phyloP scores from a whole-genome alignment of 2,113 vertebrate genomes.

The Thermophis baileyi region DNA sequence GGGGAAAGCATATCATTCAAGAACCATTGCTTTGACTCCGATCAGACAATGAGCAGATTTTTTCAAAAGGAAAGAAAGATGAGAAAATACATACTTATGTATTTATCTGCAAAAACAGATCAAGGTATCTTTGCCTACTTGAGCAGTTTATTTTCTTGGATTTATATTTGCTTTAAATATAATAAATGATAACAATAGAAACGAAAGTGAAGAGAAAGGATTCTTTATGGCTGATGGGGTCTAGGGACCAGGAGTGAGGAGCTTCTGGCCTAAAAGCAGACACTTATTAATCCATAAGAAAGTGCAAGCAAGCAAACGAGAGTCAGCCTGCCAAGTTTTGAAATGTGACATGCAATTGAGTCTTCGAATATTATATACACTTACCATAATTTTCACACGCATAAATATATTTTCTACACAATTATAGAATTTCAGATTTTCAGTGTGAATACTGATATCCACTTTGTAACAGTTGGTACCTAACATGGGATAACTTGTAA shows the following conservation, averaged over 20 bases:
- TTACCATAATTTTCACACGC: not conserved
- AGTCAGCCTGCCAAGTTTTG: not conserved
- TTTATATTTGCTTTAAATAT: not conserved
- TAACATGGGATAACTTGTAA: not conserved
- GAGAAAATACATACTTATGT: not conserved
- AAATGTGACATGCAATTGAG: not conserved
- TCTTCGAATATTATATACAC: not conserved
- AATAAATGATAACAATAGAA: not conserved
- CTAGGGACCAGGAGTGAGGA: not conserved
- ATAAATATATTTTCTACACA: not conserved
- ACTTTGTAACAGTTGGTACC: not conserved
- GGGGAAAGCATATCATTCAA: not conserved
- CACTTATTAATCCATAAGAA: not conserved
- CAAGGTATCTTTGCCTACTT: not conserved
- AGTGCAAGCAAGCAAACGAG: not conserved
- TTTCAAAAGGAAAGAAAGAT: slow-evolving; percentile 14
- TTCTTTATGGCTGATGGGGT: not conserved
- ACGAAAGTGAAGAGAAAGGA: not conserved
- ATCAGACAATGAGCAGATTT: not conserved
- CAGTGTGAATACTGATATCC: not conserved
- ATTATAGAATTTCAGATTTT: not conserved
- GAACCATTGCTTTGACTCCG: not conserved
- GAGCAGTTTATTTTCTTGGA: not conserved
- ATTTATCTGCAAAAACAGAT: not conserved
- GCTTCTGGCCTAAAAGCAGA: not conserved